Percentiles rank a stretch among this genome's conserved stretches.
phyloP scores from a whole-genome alignment of 1,140 invertebrate species.

The Trypoxylus dichotomus region DNA sequence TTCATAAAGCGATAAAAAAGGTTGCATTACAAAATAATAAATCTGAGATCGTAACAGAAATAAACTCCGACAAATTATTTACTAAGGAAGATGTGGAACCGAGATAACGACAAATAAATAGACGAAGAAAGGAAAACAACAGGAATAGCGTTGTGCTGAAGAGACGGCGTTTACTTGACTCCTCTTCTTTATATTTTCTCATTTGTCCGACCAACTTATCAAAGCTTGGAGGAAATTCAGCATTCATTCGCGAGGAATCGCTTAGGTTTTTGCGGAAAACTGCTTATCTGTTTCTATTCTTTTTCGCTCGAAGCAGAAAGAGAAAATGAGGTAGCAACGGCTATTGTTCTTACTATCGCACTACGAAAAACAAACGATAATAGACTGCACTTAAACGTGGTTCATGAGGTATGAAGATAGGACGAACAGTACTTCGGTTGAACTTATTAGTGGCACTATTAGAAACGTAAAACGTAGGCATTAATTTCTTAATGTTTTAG shows the following conservation, averaged over 20 bases:
- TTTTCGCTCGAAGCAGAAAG: not conserved
- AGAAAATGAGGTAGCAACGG: not conserved
- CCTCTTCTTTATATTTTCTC: not conserved
- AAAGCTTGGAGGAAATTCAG: not conserved
- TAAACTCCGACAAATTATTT: not conserved
- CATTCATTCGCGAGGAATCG: conserved; percentile 1
- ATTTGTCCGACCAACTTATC: not conserved
- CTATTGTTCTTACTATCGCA: not conserved
- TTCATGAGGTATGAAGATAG: conserved; percentile 3
- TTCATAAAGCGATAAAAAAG: too few species aligned
- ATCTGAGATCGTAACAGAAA: not conserved
- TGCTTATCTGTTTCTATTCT: not conserved
- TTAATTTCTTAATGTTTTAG: too few species aligned
- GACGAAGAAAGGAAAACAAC: not conserved
- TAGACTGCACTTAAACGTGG: not conserved
- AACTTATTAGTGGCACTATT: conserved; percentile 5
- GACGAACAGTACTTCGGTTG: not conserved
- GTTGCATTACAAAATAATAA: not conserved
- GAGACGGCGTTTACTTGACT: not conserved
- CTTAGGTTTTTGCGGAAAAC: not conserved
- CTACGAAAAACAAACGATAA: not conserved
- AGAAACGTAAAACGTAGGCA: not conserved
- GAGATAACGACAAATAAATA: not conserved
- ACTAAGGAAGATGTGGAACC: not conserved
- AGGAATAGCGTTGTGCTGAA: not conserved